phyloP scores from a whole-genome alignment of 2,888 invertebrate species.

The Clusia tigrina region DNA sequence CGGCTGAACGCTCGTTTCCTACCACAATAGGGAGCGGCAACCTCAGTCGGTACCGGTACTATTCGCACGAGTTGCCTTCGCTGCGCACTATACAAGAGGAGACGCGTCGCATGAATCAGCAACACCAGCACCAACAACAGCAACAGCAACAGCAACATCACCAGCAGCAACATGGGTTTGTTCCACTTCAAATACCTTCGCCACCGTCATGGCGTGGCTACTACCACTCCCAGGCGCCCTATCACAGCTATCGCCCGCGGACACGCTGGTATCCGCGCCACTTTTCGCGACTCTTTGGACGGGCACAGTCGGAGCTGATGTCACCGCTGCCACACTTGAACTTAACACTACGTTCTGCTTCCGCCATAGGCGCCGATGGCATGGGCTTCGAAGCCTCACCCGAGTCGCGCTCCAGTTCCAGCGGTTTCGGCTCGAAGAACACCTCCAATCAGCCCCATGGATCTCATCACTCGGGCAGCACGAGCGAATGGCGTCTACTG shows the following conservation, averaged over 20 bases:
- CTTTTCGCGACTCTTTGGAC: constrained; percentile 72
- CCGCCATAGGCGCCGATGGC: constrained; percentile 33
- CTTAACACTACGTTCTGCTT: constrained; percentile 49
- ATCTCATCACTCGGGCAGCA: constrained; percentile 76
- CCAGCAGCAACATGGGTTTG: constrained; percentile 63
- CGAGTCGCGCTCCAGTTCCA: constrained; percentile 86
- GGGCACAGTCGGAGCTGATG: constrained; percentile 73
- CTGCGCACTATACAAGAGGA: constrained; percentile 77
- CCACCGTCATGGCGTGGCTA: constrained; percentile 68
- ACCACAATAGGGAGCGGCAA: constrained; percentile 74
- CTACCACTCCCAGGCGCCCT: constrained; percentile 58
- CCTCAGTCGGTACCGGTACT: constrained; percentile 65
- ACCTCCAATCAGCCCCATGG: constrained; percentile 81
- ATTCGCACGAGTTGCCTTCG: constrained; percentile 78
- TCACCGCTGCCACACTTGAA: constrained; percentile 70
- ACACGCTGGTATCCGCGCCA: constrained; percentile 74
- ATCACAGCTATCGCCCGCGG: constrained; percentile 67
- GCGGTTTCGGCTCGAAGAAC: constrained; percentile 91
- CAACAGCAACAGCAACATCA: constrained; percentile 32
- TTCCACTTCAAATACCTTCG: constrained; percentile 73
- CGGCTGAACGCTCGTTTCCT: constrained; percentile 81
- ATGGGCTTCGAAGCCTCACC: constrained; percentile 78
- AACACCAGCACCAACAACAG: constrained; percentile 43
- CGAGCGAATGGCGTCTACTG: constrained; percentile 77
- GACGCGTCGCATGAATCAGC: constrained; percentile 66